Evolutionary conservation across 2,797 vertebrate genomes (phyloP), one percentile per base, ranked within the genome.

Genomic region (Chaetodon trifasciatus): DNA sequence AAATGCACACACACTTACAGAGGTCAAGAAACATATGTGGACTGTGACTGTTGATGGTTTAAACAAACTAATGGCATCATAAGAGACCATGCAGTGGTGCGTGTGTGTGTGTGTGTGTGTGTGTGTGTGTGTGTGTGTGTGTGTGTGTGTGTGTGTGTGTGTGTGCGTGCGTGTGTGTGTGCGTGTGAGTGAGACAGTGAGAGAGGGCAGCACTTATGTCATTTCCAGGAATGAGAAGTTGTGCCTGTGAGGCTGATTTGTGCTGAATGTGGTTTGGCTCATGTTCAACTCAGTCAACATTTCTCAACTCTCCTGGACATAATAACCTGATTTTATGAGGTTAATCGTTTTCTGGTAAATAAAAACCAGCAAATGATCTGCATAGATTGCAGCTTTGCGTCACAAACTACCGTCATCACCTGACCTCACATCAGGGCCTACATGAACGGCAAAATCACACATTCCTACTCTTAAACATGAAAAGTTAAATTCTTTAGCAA

Each of bases 171-270:
- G 49, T 3, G 16, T 47, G 46, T 13, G 47, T 57, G 65, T 21
- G 44, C 15, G 65, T 10, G 24, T 19, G 56, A n/a, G 53, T 24
- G 35, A 69, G 16, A 40, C 32, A 11, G 32, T 21, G 47, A 39
- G 40, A 28, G 24, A 28, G 21, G n/a, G 10, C n/a, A 16, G n/a
- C 21, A 3, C 42, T 70, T 35, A 19, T 44, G 53, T 60, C 17
- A 58, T 81, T 83, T 85, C 62, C 76, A 82, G 69, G 46, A 74
- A 86, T 46, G 21, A 74, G 49, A 70, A 53, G 64, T 70, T 74
- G 61, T 44, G 47, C 57, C 16, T 63, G 40, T 69, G 39, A 65
- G 49, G 60, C 65, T 61, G 52, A 37, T 64, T 57, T 57, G 13
- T 56, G 40, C 23, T 70, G 40, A 72, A 62, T 50, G 67, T 50